Conservation (phyloP, 2,888 invertebrate genomes). For the Eupithecia exiguata region DNA sequence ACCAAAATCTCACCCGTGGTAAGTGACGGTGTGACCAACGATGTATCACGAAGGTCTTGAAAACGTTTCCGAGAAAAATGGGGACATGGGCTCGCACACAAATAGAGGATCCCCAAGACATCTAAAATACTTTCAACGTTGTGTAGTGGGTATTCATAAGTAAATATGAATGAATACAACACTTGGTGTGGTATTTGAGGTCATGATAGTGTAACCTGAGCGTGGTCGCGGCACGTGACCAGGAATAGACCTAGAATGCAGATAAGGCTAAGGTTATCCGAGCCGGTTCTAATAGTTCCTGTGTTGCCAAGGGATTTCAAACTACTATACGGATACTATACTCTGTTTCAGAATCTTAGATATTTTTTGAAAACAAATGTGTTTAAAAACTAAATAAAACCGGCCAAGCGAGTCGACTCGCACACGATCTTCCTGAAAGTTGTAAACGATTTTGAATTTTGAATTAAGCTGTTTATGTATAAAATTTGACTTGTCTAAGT, state of each 20-base stretch:
- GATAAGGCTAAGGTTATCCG: constrained; percentile 13
- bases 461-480: no score
- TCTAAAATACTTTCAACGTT: neutral
- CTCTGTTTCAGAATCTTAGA: neutral
- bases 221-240: constrained; percentile 40
- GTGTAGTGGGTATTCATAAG: neutral
- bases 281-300: constrained; percentile 3
- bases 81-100: neutral
- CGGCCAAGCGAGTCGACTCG: no score
- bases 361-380: neutral
- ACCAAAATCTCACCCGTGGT: neutral
- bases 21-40: neutral
- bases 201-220: constrained; percentile 25
- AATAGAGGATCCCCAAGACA: neutral
- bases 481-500: no score
- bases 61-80: neutral
- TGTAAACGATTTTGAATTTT: no score
- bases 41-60: neutral
- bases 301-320: neutral
- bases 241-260: constrained; percentile 11
- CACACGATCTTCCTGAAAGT: no score
- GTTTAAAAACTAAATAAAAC: no score
- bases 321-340: neutral
- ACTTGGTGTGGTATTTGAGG: constrained; percentile 7
- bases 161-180: neutral